Base-by-base conservation (phyloP, 2,113 vertebrate genomes). In the Lucifuga dentata region DNA sequence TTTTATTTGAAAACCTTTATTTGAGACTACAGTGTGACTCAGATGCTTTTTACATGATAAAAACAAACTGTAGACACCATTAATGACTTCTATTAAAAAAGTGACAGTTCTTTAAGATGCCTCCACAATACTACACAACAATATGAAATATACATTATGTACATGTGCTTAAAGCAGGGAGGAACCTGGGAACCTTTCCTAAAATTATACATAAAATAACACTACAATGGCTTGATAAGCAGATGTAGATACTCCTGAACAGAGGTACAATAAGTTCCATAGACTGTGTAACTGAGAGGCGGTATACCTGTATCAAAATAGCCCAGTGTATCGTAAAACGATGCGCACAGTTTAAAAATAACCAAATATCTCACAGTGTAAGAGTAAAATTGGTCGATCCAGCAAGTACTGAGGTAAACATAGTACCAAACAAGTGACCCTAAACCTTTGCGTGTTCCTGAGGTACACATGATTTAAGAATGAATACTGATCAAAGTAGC, bases 141-240 rank as follows among this genome's bases (percentile, higher is more conserved):
- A 69, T 50, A 76, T 75, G 21, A 80, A 82, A 85, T 85, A 85
- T 86, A 85, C 63, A 88, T 56, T 83, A 90, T 89, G 40, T 86
- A 85, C 76, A 88, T 68, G 61, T 74, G 68, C 29, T 66, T 38
- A 58, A 46, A 38, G 62, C 51, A 40, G 48, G 20, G 29, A 61
- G 13, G 51, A 81, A 48, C 16, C 2, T 35, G 13, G 26, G 29
- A n/a, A n/a, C n/a, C n/a, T n/a, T 29, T 2, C 43, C 73, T 29
- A 29, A 29, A 29, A 29, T 29, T 29, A 29, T 29, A 29, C 26
- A 80, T 41, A 69, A 59, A 76, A 46, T 71, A 86, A 87, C 72
- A 86, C 77, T 81, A 12, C n/a, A 40, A 23, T 67, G 85, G 83
- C 76, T 81, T 60, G 3, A 76, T 67, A 63, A 78, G 68, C 65